Conservation (phyloP, 2,113 vertebrate genomes). For the Asarcornis scutulata region DNA sequence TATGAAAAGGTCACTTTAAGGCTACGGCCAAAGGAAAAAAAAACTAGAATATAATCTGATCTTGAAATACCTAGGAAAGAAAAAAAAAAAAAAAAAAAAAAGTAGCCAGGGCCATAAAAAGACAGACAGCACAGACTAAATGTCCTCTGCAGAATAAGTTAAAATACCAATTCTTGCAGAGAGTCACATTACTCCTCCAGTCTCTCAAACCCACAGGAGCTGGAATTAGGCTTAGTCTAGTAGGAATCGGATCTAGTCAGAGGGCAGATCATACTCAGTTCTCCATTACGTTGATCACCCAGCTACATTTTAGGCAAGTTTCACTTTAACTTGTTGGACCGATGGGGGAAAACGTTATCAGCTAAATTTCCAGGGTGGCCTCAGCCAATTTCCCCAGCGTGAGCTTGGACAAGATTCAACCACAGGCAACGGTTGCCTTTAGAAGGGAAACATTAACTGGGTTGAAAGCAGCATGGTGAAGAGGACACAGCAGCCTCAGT, state of each 20-base stretch:
- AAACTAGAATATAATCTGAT: background rate
- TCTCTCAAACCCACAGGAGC: background rate
- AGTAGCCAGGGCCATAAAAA: constrained; percentile 16
- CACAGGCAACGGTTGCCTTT: background rate
- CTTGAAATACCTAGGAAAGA: background rate
- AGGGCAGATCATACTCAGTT: background rate
- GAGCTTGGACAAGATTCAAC: constrained; percentile 25
- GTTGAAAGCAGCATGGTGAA: background rate
- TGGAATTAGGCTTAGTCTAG: background rate
- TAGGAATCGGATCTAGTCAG: background rate
- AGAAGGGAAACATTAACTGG: constrained; percentile 27
- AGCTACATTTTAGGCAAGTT: constrained; percentile 22
- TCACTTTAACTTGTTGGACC: background rate
- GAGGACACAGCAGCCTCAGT: background rate
- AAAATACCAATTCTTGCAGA: background rate
- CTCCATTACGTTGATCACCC: background rate
- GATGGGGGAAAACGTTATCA: background rate
- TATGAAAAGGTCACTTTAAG: constrained; percentile 50
- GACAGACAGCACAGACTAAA: constrained; percentile 24
- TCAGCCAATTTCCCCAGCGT: background rate
- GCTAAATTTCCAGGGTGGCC: background rate
- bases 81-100: background rate
- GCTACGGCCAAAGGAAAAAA: background rate
- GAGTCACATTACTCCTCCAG: background rate
- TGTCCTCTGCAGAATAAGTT: background rate